Base-by-base conservation (phyloP, 2,797 vertebrate genomes). In the Nannoperca obscura region DNA sequence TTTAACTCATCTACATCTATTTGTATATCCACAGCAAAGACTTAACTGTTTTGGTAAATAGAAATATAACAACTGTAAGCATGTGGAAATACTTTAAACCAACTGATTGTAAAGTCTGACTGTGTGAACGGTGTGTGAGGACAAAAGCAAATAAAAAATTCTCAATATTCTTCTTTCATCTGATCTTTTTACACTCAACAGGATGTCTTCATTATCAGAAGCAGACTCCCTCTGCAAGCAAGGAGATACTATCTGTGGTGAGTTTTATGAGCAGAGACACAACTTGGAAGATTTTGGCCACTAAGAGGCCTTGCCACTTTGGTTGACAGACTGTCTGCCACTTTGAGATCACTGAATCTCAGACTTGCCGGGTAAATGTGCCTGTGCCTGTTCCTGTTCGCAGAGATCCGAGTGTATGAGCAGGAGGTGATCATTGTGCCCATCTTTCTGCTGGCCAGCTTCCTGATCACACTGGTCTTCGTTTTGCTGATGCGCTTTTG, bases 391-490 rank as follows among this genome's bases (percentile, higher is more conserved):
- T 78, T 67, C 27, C 58, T 32, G 70, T 71, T 36, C 24, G 49
- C 84, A 96, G 95, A 86, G 66, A 90, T 96, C 78, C 91, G 94
- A 2, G 84, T 94, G 36, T 95, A 95, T 6, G 91, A 99, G 86
- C 94, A 95, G 20, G 98, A 98, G 85, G 95, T 99, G 86, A 97
- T 99, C 1, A 64, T 99, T 0, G 90, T 99, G 65, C 98, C 98
- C 0, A 67, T 92, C 76, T 47, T 99, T 49, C 93, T 99, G 66
- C 91, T 99, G 80, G 90, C 93, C 0, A 7, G 59, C 73, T 98
- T 97, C 86, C 61, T 97, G 83, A 87, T 98, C 34, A 90, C 95
- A 1, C 88, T 99, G 68, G 88, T 92, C 5, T 94, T 98, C 82
- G 95, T 99, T 80, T 76, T 99, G 15, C 87, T 96, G 86, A 69